Evolutionary conservation across 2,888 invertebrate genomes (phyloP), one percentile per base, ranked within the genome.

Genomic region (Drosophila hamatofila): DNA sequence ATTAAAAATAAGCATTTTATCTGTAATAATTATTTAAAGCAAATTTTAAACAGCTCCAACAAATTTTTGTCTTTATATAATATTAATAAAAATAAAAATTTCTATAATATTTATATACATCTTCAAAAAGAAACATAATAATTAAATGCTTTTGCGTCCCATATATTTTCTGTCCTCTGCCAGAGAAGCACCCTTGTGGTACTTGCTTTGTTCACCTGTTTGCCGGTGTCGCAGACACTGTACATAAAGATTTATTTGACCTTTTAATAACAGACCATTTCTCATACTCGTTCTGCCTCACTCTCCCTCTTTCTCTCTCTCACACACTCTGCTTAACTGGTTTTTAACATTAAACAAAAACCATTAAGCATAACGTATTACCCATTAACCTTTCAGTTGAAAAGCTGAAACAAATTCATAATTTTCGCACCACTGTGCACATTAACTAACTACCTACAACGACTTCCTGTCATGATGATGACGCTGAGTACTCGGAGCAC

Each of bases 351-450:
- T 52, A 70, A 49, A 30, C 27, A 49, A 30, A 35, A 33, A 18
- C 27, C 58, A 48, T 58, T 58, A 58, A 9, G 48, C 58, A 58
- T 58, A 58, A 58, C 58, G 58, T 35, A 70, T 52, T 70, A 55
- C 54, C 35, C 46, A 61, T 74, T 59, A 62, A 63, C 52, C 71
- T 80, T 58, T 80, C 77, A 72, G 44, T 39, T 60, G 61, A 61
- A 37, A 18, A 37, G 58, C 55, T 58, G 25, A 61, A 79, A 70
- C 21, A 68, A 72, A 82, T 86, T 80, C 75, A 88, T 86, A 71
- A 85, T 71, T 84, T 89, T 84, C 83, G 86, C 89, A 77, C 88
- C 89, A 88, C 83, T 89, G 86, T 86, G 88, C 88, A 88, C 89
- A 89, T 86, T 86, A 86, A 89, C 89, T 88, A 88, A 88, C 81